Base-by-base conservation (phyloP, 2,113 vertebrate species). In the Bos indicus region DNA sequence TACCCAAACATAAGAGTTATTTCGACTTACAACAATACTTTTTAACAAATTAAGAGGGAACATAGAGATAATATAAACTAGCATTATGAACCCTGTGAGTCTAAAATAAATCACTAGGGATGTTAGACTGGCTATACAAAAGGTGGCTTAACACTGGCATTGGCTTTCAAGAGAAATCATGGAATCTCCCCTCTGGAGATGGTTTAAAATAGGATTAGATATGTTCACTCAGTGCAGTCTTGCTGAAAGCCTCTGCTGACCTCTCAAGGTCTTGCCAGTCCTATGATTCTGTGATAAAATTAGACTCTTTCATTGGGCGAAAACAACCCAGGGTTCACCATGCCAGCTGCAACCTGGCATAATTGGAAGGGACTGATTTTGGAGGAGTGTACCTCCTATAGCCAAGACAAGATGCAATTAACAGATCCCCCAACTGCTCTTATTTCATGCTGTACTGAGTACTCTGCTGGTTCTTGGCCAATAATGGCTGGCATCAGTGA, bases 291-390 rank as follows among this genome's bases (percentile, higher is more conserved):
- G 86, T 88, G 98, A 98, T 98, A 98, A 98, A 98, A 97, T 98
- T 98, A 98, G 97, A 96, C 48, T 96, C 91, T 97, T 98, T 97
- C 96, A 98, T 97, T 98, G 98, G 97, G 90, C 26, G 13, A 97
- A 98, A 98, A 96, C 97, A 98, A 95, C 95, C 52, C 96, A 90
- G 97, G 80, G 93, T 98, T 98, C 97, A 97, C 95, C 59, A 85
- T 91, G 95, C 93, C 97, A 98, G 98, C 98, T 98, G 98, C 94
- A 98, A 98, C 98, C 98, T 98, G 96, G 93, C 97, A 98, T 97
- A 97, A 97, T 97, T 97, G 98, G 98, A 98, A 97, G 89, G 93
- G 89, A 91, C 95, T 97, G 98, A 97, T 97, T 98, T 93, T 96
- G 97, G 95, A 97, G 95, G 81, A 59, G 97, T 96, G 85, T 94